A percentile compares a stretch with the other conserved stretches of the same genome.
These are phyloP conservation scores for Albula glossodonta DNA, from an alignment of 2,113 vertebrate genomes.

Conservation along the genomic window DNA sequence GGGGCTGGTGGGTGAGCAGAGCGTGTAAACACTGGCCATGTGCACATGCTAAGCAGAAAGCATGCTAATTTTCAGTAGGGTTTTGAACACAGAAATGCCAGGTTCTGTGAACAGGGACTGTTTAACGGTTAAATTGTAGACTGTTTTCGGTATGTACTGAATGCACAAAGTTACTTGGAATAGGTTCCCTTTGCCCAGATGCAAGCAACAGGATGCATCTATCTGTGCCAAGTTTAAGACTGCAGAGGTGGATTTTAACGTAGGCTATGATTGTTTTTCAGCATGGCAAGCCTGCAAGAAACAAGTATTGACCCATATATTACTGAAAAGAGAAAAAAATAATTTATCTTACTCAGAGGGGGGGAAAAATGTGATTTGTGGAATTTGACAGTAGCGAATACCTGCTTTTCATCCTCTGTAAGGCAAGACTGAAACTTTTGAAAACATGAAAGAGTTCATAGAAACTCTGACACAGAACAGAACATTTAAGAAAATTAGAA, in stretches of 20 bases:
- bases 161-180: background rate
- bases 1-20: background rate
- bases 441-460: background rate
- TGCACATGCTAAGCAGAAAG: background rate
- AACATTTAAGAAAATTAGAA: background rate
- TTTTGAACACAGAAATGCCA: background rate
- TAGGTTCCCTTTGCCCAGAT: background rate
- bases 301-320: background rate
- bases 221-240: background rate
- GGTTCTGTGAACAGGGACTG: background rate
- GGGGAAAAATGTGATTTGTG: background rate
- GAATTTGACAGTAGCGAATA: background rate
- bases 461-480: background rate
- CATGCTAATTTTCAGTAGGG: background rate
- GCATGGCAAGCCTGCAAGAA: background rate
- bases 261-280: constrained; percentile 17
- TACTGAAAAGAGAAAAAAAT: background rate
- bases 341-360: background rate
- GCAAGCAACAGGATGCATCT: background rate
- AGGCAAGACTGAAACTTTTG: background rate
- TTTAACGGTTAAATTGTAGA: background rate
- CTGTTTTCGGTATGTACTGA: background rate
- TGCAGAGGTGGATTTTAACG: constrained; percentile 11
- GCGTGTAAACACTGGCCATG: constrained; percentile 1
- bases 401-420: background rate